Evolutionary conservation across 2,113 vertebrate genomes (phyloP).

Genomic region (Centropus bengalensis): DNA sequence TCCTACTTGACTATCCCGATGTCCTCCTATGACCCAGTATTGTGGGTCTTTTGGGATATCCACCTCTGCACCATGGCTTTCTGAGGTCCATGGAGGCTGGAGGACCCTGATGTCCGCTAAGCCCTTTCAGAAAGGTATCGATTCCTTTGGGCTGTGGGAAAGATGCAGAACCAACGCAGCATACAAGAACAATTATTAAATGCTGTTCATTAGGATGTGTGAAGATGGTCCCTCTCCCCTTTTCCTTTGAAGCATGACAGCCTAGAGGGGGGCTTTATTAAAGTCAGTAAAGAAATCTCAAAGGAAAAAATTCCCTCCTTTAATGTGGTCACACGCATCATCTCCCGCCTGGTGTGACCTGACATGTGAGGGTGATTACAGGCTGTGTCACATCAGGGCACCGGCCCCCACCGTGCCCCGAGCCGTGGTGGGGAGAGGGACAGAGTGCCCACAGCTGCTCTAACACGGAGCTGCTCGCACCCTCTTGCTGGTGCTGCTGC

Average conservation of each 20-base stretch:
- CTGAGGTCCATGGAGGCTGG: neutral
- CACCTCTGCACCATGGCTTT: neutral
- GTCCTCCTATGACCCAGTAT: no score
- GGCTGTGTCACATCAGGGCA: neutral
- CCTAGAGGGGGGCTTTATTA: constrained; percentile 66
- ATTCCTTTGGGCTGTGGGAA: constrained; percentile 24
- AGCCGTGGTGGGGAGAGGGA: neutral
- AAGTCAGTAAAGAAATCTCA: constrained; percentile 68
- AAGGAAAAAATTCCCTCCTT: constrained; percentile 54
- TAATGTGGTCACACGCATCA: constrained; percentile 59
- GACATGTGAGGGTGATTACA: constrained; percentile 40
- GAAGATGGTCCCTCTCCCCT: constrained; percentile 50
- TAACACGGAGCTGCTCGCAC: neutral
- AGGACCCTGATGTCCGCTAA: neutral
- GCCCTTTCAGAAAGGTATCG: neutral
- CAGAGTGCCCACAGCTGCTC: neutral
- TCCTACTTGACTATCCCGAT: no score
- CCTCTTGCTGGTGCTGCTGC: neutral
- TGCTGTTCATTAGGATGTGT: constrained; percentile 45
- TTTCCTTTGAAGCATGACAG: constrained; percentile 58
- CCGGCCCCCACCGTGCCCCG: neutral
- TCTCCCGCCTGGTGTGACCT: constrained; percentile 42
- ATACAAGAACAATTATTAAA: constrained; percentile 47
- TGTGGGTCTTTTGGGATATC: neutral
- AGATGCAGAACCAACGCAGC: constrained; percentile 32